Percentiles rank a stretch among this genome's conserved stretches.
Evolutionary conservation across 2,888 invertebrate genomes (phyloP).

Genomic region (Steinernema hermaphroditum): DNA sequence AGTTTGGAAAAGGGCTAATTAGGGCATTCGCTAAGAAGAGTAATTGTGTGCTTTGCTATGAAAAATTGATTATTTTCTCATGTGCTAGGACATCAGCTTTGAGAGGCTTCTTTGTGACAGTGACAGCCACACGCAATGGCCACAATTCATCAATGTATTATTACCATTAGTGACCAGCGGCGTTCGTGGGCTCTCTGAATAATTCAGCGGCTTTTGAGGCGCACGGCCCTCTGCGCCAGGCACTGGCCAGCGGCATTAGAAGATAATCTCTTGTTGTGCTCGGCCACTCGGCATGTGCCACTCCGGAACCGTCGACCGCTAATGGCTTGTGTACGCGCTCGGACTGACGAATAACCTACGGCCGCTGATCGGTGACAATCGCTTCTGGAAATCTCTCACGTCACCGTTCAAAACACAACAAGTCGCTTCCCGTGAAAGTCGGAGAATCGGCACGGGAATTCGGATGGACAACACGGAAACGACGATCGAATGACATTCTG

Average conservation of each 20-base stretch:
- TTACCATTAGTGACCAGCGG: not conserved
- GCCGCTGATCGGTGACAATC: constrained; percentile 14
- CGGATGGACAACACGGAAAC: not conserved
- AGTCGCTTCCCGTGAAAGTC: constrained; percentile 33
- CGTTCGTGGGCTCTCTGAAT: constrained; percentile 10
- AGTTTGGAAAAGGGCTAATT: too few species aligned
- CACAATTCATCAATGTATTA: constrained; percentile 8
- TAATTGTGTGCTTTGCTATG: too few species aligned
- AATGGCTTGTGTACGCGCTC: too few species aligned
- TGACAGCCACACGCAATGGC: not conserved
- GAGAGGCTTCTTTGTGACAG: not conserved
- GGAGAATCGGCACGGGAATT: constrained; percentile 21
- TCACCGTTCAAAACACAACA: constrained; percentile 28
- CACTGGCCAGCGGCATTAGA: not conserved
- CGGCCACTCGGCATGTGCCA: not conserved
- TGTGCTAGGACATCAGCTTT: too few species aligned
- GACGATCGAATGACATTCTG: too few species aligned
- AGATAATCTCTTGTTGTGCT: not conserved
- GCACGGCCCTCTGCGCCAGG: not conserved
- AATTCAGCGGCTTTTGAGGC: constrained; percentile 8
- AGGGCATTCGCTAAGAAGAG: too few species aligned
- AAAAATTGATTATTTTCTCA: too few species aligned
- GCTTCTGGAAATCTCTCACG: not conserved
- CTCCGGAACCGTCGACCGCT: not conserved
- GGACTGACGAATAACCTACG: not conserved